Base-by-base conservation (phyloP, 2,888 invertebrate species). In the Tortrix viridana region DNA sequence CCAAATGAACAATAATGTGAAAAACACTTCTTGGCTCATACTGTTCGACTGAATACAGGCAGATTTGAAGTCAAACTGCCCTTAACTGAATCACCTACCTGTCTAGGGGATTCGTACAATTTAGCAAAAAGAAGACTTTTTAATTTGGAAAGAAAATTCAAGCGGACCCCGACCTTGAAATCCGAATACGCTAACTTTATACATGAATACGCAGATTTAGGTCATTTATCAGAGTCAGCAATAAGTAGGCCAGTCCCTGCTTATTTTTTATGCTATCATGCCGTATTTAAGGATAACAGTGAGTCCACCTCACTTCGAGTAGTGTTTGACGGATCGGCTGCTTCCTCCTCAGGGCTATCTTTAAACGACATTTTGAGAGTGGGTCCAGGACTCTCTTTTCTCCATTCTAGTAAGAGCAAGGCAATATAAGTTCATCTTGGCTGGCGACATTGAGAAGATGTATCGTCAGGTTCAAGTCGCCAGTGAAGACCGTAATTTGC, bases 41-140 rank as follows among this genome's bases (percentile, higher is more conserved):
- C 66, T 3, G 22, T 19, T 16, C 62, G 65, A 1, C 6, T 50
- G 23, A 16, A 38, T 32, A 37, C 50, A 19, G 66, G 65, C 5
- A 41, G 66, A 6, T 68, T 68, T 50, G 63, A 59, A 41, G 63
- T 66, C 12, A 19, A 52, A 16, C 41, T 65, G 18, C 68, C 66
- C 14, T 43, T 68, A 7, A 57, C 54, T 16, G 60, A 66, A 19
- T 50, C 58, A 14, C 55, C 41, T 5, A 55, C 60, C 5, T 38
- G 52, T 7, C 49, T 68, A 52, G 68, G 68, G 5, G 58, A 66
- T 43, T 67, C 49, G 1, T 48, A 48, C n/a, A 22, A 48, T n/a
- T 23, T 66, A 23, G 66, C 63, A 16, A 57, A 53, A 47, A 60
- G 43, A 59, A 46, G 65, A 18, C 66, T 68, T 19, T 52, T 66